Percentiles rank a stretch among this genome's conserved stretches.
Evolutionary conservation across 2,113 vertebrate species (phyloP).

Genomic region (Prolemur simus): DNA sequence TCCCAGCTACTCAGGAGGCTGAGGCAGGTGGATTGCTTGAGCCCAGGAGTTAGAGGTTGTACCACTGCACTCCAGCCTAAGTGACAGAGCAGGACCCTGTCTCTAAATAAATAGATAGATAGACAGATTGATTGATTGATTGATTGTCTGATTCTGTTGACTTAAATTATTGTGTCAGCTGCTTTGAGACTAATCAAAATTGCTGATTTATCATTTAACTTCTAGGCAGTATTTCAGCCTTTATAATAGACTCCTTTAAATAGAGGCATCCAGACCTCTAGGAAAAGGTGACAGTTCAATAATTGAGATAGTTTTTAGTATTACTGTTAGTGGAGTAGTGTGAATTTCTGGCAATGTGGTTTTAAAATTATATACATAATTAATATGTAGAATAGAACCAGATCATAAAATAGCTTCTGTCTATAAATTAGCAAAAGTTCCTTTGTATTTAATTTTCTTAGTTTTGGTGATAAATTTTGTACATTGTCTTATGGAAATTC

Average conservation of each 20-base stretch:
- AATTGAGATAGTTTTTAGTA: not conserved
- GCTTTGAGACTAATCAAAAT: not conserved
- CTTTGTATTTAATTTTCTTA: slow-evolving; percentile 35
- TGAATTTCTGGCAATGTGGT: not conserved
- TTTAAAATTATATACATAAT: not conserved
- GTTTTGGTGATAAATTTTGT: not conserved
- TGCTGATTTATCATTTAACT: not conserved
- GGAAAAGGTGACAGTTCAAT: not conserved
- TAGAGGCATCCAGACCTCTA: not conserved
- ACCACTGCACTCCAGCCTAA: too few relatives aligned
- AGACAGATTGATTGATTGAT: too few relatives aligned
- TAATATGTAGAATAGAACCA: not conserved
- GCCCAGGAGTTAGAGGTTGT: too few relatives aligned
- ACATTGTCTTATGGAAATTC: not conserved
- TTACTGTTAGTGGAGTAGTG: not conserved
- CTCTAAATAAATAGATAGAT: too few relatives aligned
- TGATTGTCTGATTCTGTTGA: not conserved
- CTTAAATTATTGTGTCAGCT: not conserved
- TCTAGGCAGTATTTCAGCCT: not conserved
- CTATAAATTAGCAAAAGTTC: not conserved
- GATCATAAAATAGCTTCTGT: not conserved
- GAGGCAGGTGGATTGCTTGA: too few relatives aligned
- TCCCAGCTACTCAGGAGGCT: too few relatives aligned
- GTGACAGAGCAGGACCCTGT: too few relatives aligned
- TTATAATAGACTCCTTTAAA: not conserved